Conservation (phyloP, 2,888 invertebrate species). For the Aporophyla nigra region DNA sequence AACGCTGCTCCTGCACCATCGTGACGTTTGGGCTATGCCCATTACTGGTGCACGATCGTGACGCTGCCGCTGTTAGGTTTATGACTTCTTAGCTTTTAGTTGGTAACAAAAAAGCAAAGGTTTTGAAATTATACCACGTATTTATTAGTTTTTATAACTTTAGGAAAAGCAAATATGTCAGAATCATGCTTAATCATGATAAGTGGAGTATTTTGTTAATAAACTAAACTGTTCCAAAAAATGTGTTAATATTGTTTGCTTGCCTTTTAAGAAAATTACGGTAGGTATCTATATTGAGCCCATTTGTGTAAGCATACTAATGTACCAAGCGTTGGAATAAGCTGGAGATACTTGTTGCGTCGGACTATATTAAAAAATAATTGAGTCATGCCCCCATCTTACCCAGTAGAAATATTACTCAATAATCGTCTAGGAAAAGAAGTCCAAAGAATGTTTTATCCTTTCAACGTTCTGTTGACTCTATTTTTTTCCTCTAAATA, state of each 20-base stretch:
- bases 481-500: slow-evolving; percentile 10
- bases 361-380: background rate
- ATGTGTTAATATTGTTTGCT: background rate
- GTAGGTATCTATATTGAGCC: background rate
- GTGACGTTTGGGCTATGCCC: too few species aligned
- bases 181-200: too few species aligned
- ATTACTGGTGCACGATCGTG: too few species aligned
- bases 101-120: too few species aligned
- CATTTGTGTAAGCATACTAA: background rate
- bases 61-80: too few species aligned
- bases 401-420: background rate
- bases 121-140: too few species aligned
- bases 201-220: too few species aligned
- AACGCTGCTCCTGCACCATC: too few species aligned
- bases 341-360: background rate
- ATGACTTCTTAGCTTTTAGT: too few species aligned
- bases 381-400: background rate
- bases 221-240: too few species aligned
- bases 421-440: slow-evolving; percentile 19
- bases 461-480: slow-evolving; percentile 9
- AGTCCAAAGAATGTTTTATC: slow-evolving; percentile 9
- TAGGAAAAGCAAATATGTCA: too few species aligned
- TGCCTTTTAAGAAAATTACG: background rate
- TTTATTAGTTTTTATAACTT: too few species aligned
- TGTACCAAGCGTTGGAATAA: background rate